Evolutionary conservation across 1,140 invertebrate genomes (phyloP).

Genomic region (Drosophila suzukii): DNA sequence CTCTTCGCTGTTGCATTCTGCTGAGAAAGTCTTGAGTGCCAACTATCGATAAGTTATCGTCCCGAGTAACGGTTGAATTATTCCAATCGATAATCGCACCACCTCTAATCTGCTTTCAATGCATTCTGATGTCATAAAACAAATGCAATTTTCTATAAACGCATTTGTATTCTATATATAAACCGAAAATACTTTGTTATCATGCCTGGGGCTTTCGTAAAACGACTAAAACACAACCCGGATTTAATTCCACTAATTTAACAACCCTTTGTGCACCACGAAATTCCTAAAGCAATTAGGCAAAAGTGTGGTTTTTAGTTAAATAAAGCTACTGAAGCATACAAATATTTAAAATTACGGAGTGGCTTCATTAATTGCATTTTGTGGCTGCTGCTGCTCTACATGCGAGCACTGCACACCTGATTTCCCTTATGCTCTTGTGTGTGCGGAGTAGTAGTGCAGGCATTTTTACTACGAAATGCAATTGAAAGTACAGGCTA

Average conservation of each 20-base stretch:
- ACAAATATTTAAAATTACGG: constrained; percentile 44
- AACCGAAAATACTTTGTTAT: neutral
- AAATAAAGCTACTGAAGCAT: constrained; percentile 22
- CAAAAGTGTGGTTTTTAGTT: constrained; percentile 30
- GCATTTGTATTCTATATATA: neutral
- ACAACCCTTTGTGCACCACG: constrained; percentile 1
- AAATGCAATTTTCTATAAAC: too few relatives aligned
- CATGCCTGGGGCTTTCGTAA: neutral
- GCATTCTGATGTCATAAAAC: neutral
- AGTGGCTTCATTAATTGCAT: constrained; percentile 53
- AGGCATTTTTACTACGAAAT: constrained; percentile 57
- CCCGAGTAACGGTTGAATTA: constrained; percentile 2
- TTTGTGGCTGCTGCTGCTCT: constrained; percentile 35
- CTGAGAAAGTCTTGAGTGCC: constrained; percentile 20
- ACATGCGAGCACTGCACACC: constrained; percentile 16
- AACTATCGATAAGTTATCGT: constrained; percentile 24
- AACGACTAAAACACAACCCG: neutral
- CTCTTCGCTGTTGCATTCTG: constrained; percentile 54
- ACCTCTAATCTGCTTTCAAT: neutral
- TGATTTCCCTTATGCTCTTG: constrained; percentile 3
- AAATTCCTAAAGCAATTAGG: constrained; percentile 11
- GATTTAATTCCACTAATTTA: constrained; percentile 2
- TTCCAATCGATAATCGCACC: neutral
- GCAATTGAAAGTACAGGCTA: constrained; percentile 61
- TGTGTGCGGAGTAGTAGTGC: constrained; percentile 2